Evolutionary conservation across 2,888 invertebrate genomes (phyloP), one percentile per base, ranked within the genome.

Genomic region (Plebejus melissa): DNA sequence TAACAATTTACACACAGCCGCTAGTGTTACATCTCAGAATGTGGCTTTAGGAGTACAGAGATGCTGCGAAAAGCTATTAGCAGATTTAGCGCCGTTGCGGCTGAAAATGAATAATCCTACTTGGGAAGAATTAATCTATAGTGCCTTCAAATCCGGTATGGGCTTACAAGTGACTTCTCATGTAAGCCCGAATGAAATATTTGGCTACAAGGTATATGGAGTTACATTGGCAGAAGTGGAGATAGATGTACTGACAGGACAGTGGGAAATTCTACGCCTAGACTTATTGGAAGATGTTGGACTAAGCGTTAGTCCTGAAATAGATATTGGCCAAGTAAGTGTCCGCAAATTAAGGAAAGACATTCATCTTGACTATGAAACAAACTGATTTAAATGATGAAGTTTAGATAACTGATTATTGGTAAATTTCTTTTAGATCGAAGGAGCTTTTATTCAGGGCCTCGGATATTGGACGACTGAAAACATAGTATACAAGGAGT

Each of bases 381-480:
- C 22, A 22, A 22, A 22, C 22, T 0, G 22, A 0, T 22, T 22
- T 22, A 22, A 22, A 22, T 22, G 22, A 22, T 22, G 22, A 22
- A 22, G 22, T 22, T 22, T 22, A 22, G 22, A 22, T 22, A 22
- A 22, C 22, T 22, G 22, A 22, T 22, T 22, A 22, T 22, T 22
- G 22, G 22, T 22, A 57, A 57, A n/a, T 4, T 1, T n/a, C 1
- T 60, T 60, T 11, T 74, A 91, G 90, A 82, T 96, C 0, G 96
- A 96, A 87, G 97, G 97, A 1, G 96, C 96, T 0, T 97, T 96
- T 79, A 88, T 96, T 2, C 96, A 96, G 96, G 96, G 94, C 69
- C 83, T 91, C 1, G 98, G 98, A 1, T 96, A 96, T 82, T 97
- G 95, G 95, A 96, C 96, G 0, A 94, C 91, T 1, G 97, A 98